These are phyloP conservation scores for Drosophila nr. fundita DNA, from an alignment of 2,888 invertebrate genomes.

Conservation along the genomic window DNA sequence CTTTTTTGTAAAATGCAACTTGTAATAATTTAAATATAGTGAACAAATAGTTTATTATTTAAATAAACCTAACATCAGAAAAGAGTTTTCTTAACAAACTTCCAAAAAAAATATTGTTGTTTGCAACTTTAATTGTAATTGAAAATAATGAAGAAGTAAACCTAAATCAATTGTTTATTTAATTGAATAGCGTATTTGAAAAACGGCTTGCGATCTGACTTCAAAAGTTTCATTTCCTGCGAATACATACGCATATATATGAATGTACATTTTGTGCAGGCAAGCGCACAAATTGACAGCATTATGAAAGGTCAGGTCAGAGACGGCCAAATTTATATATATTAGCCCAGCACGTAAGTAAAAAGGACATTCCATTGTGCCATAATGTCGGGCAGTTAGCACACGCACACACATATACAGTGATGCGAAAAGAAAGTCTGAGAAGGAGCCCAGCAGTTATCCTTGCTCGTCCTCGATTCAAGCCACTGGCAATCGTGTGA, in stretches of 20 bases:
- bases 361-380: constrained; percentile 77
- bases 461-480: constrained; percentile 66
- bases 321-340: constrained; percentile 71
- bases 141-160: background rate
- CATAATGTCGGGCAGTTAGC: constrained; percentile 79
- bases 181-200: constrained; percentile 40
- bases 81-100: background rate
- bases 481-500: constrained; percentile 65
- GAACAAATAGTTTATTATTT: background rate
- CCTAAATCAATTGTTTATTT: background rate
- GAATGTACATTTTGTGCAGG: constrained; percentile 62
- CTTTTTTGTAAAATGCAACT: rapidly evolving
- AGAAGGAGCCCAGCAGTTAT: constrained; percentile 53
- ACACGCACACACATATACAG: constrained; percentile 47
- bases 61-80: background rate
- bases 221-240: constrained; percentile 11
- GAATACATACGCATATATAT: constrained; percentile 12
- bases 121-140: background rate
- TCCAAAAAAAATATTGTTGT: background rate
- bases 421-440: constrained; percentile 40
- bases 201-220: background rate
- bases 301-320: constrained; percentile 78
- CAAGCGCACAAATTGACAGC: constrained; percentile 80
- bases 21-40: background rate
- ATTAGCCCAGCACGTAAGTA: constrained; percentile 76